Evolutionary conservation across 1,140 invertebrate genomes (phyloP).

Genomic region (Sesamia nonagrioides): DNA sequence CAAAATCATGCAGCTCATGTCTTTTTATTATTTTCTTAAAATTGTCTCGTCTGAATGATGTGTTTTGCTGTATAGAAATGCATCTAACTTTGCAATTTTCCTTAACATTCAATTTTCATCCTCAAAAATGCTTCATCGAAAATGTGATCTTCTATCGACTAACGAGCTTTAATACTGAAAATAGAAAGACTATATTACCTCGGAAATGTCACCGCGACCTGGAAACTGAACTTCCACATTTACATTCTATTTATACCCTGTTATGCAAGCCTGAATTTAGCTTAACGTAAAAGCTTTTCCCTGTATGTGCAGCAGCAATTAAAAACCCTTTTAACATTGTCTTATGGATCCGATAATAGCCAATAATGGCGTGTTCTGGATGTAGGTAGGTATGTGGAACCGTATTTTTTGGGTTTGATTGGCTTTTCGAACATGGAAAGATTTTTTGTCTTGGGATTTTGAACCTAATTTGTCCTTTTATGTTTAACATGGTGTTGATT

Average conservation of each 20-base stretch:
- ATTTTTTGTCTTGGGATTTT: not conserved
- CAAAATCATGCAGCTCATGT: too few species aligned
- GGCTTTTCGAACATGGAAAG: not conserved
- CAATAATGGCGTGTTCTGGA: constrained; percentile 21
- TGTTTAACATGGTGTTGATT: too few species aligned
- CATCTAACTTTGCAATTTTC: too few species aligned
- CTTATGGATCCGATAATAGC: constrained; percentile 34
- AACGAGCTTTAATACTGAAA: not conserved
- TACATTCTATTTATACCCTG: constrained; percentile 24
- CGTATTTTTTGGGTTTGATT: not conserved
- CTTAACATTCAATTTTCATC: too few species aligned
- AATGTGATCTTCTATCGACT: not conserved
- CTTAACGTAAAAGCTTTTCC: constrained; percentile 37
- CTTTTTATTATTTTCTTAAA: too few species aligned
- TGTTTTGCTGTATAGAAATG: too few species aligned
- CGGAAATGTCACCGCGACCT: constrained; percentile 12
- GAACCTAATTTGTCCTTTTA: not conserved
- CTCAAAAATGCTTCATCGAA: too few species aligned
- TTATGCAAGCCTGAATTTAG: constrained; percentile 40
- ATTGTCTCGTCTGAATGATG: too few species aligned
- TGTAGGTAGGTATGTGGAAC: not conserved
- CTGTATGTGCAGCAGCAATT: constrained; percentile 33
- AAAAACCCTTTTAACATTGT: constrained; percentile 37
- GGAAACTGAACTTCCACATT: constrained; percentile 9
- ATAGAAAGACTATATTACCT: constrained; percentile 18